Base-by-base conservation (phyloP, 2,797 vertebrate genomes). In the Etheostoma nigrum region DNA sequence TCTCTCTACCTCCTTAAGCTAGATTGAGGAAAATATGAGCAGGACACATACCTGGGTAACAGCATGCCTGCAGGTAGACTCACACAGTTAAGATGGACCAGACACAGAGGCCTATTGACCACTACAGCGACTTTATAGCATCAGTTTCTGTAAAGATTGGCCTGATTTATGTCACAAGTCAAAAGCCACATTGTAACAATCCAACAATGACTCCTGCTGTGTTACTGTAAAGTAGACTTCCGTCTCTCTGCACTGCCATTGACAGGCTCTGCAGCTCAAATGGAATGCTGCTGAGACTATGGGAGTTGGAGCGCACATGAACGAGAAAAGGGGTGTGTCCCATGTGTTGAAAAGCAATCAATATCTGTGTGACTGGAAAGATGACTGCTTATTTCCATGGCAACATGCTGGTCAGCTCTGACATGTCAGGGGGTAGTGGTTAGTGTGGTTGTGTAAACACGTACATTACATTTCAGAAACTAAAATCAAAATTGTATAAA, bases 361-460 rank as follows among this genome's bases (percentile, higher is more conserved):
- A 89, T 91, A 89, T 86, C 80, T 86, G 73, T 83, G 86, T 74
- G 86, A 87, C 85, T 79, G 65, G 80, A 81, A 74, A 81, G 67
- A 81, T 83, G 83, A 85, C 75, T 72, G 84, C 84, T 81, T 86
- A 90, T 94, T 92, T 89, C 90, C 91, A 90, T 79, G 84, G 92
- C 76, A 92, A 93, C 91, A 64, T 78, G 68, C 81, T 57, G 75
- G 76, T 63, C 74, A 81, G 77, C 74, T 83, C 61, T 57, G 51
- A 87, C 81, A 78, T 78, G 85, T 82, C 79, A 79, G 81, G 51
- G 45, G 13, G 71, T 66, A 64, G 62, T 70, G 45, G 73, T 74
- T 83, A 59, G 53, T 62, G 71, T 6, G 21, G 67, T 54, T 79
- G 69, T 87, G 71, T 80, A 62, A 67, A 82, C 67, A 66, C 42